phyloP scores from a whole-genome alignment of 2,113 vertebrate species.

The Cairina moschata region DNA sequence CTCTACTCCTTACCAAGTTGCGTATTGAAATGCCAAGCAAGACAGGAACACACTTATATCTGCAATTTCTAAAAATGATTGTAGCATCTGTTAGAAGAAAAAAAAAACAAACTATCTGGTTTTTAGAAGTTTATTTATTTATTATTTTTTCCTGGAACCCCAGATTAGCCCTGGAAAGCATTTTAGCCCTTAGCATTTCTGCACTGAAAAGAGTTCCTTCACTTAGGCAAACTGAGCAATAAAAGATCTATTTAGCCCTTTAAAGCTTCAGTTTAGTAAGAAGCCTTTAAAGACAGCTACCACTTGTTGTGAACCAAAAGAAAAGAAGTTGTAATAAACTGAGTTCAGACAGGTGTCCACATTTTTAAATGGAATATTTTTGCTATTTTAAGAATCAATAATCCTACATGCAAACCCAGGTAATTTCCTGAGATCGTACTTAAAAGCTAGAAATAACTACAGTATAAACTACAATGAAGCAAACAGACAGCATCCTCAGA shows the following conservation, averaged over 20 bases:
- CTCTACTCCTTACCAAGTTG: not conserved
- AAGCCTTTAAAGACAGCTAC: conserved; percentile 27
- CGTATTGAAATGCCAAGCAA: not conserved
- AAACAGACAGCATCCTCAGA: not conserved
- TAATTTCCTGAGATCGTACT: not conserved
- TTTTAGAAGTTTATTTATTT: not conserved
- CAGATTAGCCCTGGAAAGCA: conserved; percentile 24
- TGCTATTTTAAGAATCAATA: not conserved
- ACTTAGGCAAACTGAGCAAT: not conserved
- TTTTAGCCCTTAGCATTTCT: conserved; percentile 62
- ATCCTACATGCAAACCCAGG: not conserved
- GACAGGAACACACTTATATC: not conserved
- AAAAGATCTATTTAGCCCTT: conserved; percentile 55
- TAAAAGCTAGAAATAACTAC: not conserved
- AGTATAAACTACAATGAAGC: not conserved
- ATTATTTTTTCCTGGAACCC: not conserved
- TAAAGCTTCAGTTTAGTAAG: conserved; percentile 7
- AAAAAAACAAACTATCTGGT: not conserved
- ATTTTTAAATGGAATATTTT: not conserved
- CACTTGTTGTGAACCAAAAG: not conserved
- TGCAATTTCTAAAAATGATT: not conserved
- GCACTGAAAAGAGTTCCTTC: conserved; percentile 19
- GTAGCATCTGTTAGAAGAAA: not conserved
- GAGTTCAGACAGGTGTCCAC: not conserved
- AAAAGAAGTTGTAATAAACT: not conserved